A percentile compares a stretch with the other conserved stretches of the same genome.
Conservation (phyloP, 2,113 vertebrate species). For the Dromas ardeola region DNA sequence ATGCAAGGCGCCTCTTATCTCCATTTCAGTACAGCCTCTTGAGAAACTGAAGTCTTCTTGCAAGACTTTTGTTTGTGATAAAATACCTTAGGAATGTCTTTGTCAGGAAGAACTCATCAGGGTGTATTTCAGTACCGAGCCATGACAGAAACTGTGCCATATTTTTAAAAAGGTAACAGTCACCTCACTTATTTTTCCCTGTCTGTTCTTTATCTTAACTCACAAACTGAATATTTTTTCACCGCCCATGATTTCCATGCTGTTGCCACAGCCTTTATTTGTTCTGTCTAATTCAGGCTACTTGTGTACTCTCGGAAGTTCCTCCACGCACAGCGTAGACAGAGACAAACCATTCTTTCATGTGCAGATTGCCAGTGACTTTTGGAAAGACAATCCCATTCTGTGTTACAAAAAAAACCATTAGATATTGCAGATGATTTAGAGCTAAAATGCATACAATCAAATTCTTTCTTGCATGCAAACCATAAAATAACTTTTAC, state of each 20-base stretch:
- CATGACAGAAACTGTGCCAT: background rate
- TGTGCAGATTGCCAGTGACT: background rate
- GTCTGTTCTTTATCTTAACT: background rate
- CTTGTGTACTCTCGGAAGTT: background rate
- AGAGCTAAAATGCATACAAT: constrained; percentile 1
- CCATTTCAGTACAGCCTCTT: background rate
- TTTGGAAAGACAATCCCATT: background rate
- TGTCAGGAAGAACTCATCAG: background rate
- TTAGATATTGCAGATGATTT: background rate
- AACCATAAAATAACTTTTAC: constrained; percentile 54
- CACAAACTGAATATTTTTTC: background rate
- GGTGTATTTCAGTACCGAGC: background rate
- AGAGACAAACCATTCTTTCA: background rate
- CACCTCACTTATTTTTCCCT: background rate
- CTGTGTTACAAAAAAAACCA: background rate
- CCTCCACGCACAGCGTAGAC: background rate
- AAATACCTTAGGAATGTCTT: background rate
- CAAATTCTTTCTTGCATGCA: constrained; percentile 38
- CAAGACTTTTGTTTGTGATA: background rate
- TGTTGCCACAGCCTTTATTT: background rate
- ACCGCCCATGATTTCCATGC: background rate
- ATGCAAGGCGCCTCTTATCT: background rate
- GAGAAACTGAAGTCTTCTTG: background rate
- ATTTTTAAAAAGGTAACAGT: background rate
- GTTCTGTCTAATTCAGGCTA: background rate